Evolutionary conservation across 2,797 vertebrate species (phyloP), one percentile per base, ranked within the genome.

Genomic region (Mormyrops boulengeri): DNA sequence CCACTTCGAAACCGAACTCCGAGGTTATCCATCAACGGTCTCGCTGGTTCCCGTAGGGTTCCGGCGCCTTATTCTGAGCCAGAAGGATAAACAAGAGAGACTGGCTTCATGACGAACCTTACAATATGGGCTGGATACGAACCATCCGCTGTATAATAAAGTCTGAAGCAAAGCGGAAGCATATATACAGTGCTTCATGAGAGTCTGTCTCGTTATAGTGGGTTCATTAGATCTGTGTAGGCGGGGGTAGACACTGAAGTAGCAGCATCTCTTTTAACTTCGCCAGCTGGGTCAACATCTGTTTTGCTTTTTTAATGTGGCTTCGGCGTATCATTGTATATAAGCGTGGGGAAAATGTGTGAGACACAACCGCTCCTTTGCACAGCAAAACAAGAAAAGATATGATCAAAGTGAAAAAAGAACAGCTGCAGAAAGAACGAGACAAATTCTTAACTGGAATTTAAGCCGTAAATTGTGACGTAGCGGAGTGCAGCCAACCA

Each of bases 11-110:
- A 52, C 62, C 66, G 14, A 53, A 77, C 57, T 44, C 87, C 93
- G 87, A 93, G 91, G 60, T 94, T 94, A 96, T 96, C 93, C 91
- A 93, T 96, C 95, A 95, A 90, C 87, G 93, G 92, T 26, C 92
- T 92, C 88, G 88, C 87, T 92, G 87, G 87, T 93, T 92, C 92
- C 93, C 94, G 93, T 93, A 93, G 94, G 94, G 93, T 92, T 94
- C 93, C 93, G 89, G 90, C 91, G 90, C 91, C 89, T 92, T 92
- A 92, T 89, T 94, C 91, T 90, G 92, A 90, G 92, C 93, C 94
- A 93, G 62, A 88, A 30, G 62, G 60, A 44, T 73, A 73, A 26
- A 88, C 44, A 50, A 44, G 11, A 47, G 60, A 88, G 62, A 44
- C 12, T n/a, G 49, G 66, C 88, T 77, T 34, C 87, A 34, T 88